These are phyloP conservation scores for Lepisosteus oculatus DNA, from an alignment of 2,113 vertebrate genomes.

Conservation along the genomic window DNA sequence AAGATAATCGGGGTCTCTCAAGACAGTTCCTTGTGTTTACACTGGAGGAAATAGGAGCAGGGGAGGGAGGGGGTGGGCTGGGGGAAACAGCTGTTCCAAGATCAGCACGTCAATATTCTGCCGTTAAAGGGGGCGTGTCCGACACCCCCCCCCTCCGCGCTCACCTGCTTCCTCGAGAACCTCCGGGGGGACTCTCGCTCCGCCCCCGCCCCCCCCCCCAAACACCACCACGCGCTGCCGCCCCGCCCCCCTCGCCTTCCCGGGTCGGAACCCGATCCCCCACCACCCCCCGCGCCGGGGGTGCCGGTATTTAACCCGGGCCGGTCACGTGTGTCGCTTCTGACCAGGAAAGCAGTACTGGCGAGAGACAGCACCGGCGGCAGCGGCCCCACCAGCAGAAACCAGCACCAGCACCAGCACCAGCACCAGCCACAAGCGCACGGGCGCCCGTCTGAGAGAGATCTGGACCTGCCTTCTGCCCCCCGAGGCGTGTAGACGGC, in stretches of 20 bases:
- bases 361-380: constrained; percentile 56
- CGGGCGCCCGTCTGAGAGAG: constrained; percentile 65
- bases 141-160: constrained; percentile 35
- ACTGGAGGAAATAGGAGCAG: not conserved
- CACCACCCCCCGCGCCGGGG: constrained; percentile 30
- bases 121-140: constrained; percentile 32
- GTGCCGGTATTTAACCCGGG: constrained; percentile 72
- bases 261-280: constrained; percentile 61
- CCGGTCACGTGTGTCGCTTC: constrained; percentile 70
- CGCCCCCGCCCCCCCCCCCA: not conserved
- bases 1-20: too few relatives aligned
- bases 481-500: constrained; percentile 6
- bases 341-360: constrained; percentile 76
- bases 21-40: not conserved
- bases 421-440: constrained; percentile 56
- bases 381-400: constrained; percentile 55
- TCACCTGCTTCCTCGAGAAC: constrained; percentile 25
- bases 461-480: constrained; percentile 49
- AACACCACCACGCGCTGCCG: not conserved
- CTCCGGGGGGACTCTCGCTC: constrained; percentile 1
- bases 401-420: constrained; percentile 59
- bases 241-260: constrained; percentile 62
- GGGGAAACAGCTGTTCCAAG: constrained; percentile 66
- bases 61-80: constrained; percentile 35
- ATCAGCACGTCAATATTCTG: constrained; percentile 39